These are phyloP conservation scores for Hirundo rustica DNA, from an alignment of 2,797 vertebrate species.

Conservation along the genomic window DNA sequence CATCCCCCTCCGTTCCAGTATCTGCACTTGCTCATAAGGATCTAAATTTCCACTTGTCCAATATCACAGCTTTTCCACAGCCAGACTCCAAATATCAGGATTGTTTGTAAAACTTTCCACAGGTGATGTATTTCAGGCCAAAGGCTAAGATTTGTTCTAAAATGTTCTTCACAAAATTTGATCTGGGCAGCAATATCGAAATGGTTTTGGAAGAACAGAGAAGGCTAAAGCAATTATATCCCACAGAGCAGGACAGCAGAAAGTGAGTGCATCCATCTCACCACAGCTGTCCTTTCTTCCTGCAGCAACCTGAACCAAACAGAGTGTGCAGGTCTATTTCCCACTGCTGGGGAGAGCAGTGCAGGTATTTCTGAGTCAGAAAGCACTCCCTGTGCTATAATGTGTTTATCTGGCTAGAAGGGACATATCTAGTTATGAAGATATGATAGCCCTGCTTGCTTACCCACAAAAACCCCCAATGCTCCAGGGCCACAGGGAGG, in stretches of 20 bases:
- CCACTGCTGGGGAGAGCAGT: neutral
- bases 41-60: neutral
- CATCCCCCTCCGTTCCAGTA: neutral
- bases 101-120: conserved; percentile 34
- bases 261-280: conserved; percentile 48
- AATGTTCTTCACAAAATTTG: conserved; percentile 52
- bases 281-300: conserved; percentile 33
- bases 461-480: neutral
- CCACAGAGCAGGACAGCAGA: conserved; percentile 18
- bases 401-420: neutral
- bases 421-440: conserved; percentile 3
- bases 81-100: neutral
- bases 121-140: conserved; percentile 62
- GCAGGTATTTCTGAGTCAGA: neutral
- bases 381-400: neutral
- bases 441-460: neutral
- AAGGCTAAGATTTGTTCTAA: conserved; percentile 46
- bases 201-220: conserved; percentile 12
- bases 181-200: conserved; percentile 28
- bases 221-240: conserved; percentile 49
- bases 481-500: neutral
- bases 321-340: conserved; percentile 43
- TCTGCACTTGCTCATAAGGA: neutral
- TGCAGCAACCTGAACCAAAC: conserved; percentile 40
- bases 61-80: neutral